Conservation (phyloP, 2,113 vertebrate species). For the Carlito syrichta region DNA sequence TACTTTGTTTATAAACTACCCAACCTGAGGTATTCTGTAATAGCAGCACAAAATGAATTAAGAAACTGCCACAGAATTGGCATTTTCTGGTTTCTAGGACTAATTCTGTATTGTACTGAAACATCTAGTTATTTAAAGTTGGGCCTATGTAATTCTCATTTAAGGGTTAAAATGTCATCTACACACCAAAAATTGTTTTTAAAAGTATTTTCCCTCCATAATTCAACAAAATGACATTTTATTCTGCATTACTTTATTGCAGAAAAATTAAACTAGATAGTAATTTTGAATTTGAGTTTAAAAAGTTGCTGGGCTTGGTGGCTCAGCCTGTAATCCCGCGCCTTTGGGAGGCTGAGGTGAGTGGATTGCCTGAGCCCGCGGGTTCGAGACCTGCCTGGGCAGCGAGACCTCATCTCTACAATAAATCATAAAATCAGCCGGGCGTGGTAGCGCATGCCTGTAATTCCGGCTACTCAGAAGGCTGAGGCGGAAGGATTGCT, state of each 20-base stretch:
- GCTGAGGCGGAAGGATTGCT: no score
- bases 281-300: not conserved
- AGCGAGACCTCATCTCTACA: no score
- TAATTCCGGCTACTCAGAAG: no score
- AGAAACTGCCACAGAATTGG: not conserved
- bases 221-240: not conserved
- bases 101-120: not conserved
- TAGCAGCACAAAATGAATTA: not conserved
- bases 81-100: not conserved
- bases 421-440: no score
- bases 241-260: not conserved
- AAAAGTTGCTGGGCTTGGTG: not conserved
- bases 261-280: not conserved
- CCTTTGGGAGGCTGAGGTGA: no score
- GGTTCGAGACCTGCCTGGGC: no score
- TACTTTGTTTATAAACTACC: not conserved
- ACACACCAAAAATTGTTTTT: not conserved
- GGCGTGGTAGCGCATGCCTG: no score
- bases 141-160: not conserved
- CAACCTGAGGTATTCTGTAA: not conserved
- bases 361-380: no score
- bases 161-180: not conserved
- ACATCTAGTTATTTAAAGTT: no score
- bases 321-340: no score
- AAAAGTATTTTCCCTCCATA: not conserved